A percentile compares a stretch with the other conserved stretches of the same genome.
Conservation (phyloP, 1,140 invertebrate species). For the Bradysia coprophila region DNA sequence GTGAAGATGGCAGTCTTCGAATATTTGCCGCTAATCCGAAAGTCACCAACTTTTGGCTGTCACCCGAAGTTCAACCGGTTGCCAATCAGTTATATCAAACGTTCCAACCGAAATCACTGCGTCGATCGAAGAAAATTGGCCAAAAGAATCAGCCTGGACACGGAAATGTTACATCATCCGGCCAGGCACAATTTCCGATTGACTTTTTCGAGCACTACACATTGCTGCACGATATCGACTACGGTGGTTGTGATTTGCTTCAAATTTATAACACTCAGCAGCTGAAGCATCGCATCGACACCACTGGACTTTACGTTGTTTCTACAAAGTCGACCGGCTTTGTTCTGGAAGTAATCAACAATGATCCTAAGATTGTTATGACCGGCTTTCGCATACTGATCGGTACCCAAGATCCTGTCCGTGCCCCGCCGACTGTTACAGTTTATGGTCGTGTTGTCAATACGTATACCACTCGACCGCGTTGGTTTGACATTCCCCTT, state of each 20-base stretch:
- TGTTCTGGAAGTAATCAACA: slow-evolving; percentile 73
- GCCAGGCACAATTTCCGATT: slow-evolving; percentile 54
- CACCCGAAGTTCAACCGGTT: slow-evolving; percentile 53
- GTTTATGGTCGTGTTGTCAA: slow-evolving; percentile 68
- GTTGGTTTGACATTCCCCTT: slow-evolving; percentile 92
- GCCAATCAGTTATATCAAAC: slow-evolving; percentile 21
- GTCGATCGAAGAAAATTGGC: slow-evolving; percentile 37
- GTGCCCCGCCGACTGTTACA: slow-evolving; percentile 47
- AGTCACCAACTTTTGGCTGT: slow-evolving; percentile 65
- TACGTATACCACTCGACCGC: slow-evolving; percentile 51
- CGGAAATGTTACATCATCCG: neutral
- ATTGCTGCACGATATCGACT: slow-evolving; percentile 81
- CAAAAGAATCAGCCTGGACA: slow-evolving; percentile 28
- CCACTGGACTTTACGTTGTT: slow-evolving; percentile 75
- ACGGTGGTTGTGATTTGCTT: slow-evolving; percentile 85
- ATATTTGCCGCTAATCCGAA: slow-evolving; percentile 68
- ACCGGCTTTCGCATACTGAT: slow-evolving; percentile 68
- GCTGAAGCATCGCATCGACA: slow-evolving; percentile 82
- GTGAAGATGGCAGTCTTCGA: slow-evolving; percentile 88
- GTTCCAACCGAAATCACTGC: slow-evolving; percentile 25
- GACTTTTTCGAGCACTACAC: slow-evolving; percentile 96
- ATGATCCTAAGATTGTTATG: slow-evolving; percentile 73
- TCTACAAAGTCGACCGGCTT: slow-evolving; percentile 79
- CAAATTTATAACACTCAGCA: slow-evolving; percentile 93
- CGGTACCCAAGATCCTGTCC: slow-evolving; percentile 69